Percentiles rank a stretch among this genome's conserved stretches.
Conservation (phyloP, 1,140 invertebrate species). For the Drosophila tsacasi region DNA sequence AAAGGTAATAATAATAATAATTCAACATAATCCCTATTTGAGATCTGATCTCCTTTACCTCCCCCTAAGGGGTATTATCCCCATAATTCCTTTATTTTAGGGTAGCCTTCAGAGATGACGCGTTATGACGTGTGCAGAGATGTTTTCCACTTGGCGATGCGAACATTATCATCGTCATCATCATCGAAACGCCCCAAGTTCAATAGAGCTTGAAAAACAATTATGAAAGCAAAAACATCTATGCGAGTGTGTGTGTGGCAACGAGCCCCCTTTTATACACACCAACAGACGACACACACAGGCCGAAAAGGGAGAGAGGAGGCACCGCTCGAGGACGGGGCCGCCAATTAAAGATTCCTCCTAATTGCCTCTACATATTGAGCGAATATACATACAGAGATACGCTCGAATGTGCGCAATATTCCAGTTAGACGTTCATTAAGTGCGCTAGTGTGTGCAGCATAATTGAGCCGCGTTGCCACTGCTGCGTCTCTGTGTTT, state of each 20-base stretch:
- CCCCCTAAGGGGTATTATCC: background rate
- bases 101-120: constrained; percentile 22
- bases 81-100: background rate
- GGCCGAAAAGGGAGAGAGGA: constrained; percentile 3
- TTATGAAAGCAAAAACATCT: constrained; percentile 55
- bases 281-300: background rate
- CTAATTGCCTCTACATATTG: constrained; percentile 55
- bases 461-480: constrained; percentile 49
- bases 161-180: constrained; percentile 30
- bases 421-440: constrained; percentile 22
- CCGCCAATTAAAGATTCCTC: constrained; percentile 69
- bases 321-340: constrained; percentile 56
- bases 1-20: background rate
- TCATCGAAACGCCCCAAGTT: constrained; percentile 49
- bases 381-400: constrained; percentile 6
- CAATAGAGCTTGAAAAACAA: constrained; percentile 76
- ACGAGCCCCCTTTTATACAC: constrained; percentile 51
- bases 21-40: background rate
- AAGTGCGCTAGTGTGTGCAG: constrained; percentile 18
- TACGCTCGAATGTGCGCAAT: constrained; percentile 20
- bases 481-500: constrained; percentile 26
- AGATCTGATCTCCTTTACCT: too few relatives aligned
- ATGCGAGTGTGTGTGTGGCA: constrained; percentile 46
- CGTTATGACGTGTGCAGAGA: constrained; percentile 64
- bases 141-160: constrained; percentile 65